A percentile compares a stretch with the other conserved stretches of the same genome.
Conservation (phyloP, 2,113 vertebrate genomes). For the Cettia cetti region DNA sequence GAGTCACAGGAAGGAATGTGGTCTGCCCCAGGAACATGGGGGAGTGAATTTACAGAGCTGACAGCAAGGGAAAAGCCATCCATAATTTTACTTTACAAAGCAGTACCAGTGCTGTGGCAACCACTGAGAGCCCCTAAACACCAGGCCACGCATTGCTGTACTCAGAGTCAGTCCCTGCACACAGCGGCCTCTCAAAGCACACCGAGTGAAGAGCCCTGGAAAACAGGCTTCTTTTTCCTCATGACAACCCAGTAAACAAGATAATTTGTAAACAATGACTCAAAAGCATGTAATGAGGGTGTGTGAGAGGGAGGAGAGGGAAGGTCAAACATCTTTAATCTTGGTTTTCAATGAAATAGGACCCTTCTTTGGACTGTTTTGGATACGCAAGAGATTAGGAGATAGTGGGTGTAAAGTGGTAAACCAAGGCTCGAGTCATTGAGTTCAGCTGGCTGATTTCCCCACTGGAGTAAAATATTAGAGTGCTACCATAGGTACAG, state of each 20-base stretch:
- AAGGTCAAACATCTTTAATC: slow-evolving; percentile 41
- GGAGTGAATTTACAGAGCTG: background rate
- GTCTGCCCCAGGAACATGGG: background rate
- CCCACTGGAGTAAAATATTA: background rate
- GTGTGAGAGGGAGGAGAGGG: slow-evolving; percentile 7
- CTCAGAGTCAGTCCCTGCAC: background rate
- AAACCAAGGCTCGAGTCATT: background rate
- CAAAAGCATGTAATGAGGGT: slow-evolving; percentile 32
- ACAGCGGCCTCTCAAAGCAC: background rate
- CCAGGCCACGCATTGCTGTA: rapidly evolving
- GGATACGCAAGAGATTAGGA: slow-evolving; percentile 36
- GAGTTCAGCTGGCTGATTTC: background rate
- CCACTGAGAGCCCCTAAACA: background rate
- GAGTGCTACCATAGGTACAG: background rate
- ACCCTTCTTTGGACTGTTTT: slow-evolving; percentile 34
- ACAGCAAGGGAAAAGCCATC: background rate
- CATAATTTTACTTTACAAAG: background rate
- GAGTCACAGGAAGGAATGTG: slow-evolving; percentile 11
- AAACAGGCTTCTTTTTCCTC: background rate
- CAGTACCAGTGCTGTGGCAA: slow-evolving; percentile 3
- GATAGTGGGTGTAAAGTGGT: background rate
- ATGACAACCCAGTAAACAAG: slow-evolving; percentile 21
- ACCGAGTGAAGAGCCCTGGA: background rate
- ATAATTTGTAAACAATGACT: slow-evolving; percentile 68
- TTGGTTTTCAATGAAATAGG: background rate